Conservation (phyloP, 2,797 vertebrate species). For the Buphagus erythrorhynchus region DNA sequence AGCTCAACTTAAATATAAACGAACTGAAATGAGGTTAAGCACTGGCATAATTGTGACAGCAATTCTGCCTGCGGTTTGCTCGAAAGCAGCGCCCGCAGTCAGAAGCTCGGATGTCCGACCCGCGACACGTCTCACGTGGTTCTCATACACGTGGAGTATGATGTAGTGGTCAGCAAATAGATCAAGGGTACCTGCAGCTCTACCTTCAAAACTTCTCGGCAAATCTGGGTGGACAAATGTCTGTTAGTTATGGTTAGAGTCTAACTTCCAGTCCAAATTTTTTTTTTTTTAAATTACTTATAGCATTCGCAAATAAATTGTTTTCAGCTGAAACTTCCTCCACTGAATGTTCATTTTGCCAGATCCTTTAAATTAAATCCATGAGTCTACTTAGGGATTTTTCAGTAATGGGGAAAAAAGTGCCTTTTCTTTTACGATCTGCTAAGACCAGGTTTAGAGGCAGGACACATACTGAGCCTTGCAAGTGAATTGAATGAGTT, state of each 20-base stretch:
- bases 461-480: neutral
- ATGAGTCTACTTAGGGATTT: neutral
- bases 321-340: slow-evolving; percentile 7
- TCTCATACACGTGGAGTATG: accelerated
- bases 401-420: neutral
- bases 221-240: neutral
- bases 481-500: neutral
- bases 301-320: neutral
- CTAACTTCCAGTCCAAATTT: neutral
- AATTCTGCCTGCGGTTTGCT: slow-evolving; percentile 36
- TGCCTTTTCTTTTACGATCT: neutral
- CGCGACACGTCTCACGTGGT: accelerated
- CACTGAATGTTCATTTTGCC: neutral
- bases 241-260: neutral
- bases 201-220: neutral
- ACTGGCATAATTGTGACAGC: neutral
- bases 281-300: neutral
- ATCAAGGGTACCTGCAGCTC: neutral
- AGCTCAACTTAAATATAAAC: neutral
- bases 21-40: neutral
- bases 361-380: slow-evolving; percentile 35
- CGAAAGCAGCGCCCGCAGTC: neutral
- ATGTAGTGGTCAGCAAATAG: neutral
- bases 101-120: neutral
- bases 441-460: neutral